phyloP scores from a whole-genome alignment of 92 coral and sea anemone species.

The Bergia sp. region DNA sequence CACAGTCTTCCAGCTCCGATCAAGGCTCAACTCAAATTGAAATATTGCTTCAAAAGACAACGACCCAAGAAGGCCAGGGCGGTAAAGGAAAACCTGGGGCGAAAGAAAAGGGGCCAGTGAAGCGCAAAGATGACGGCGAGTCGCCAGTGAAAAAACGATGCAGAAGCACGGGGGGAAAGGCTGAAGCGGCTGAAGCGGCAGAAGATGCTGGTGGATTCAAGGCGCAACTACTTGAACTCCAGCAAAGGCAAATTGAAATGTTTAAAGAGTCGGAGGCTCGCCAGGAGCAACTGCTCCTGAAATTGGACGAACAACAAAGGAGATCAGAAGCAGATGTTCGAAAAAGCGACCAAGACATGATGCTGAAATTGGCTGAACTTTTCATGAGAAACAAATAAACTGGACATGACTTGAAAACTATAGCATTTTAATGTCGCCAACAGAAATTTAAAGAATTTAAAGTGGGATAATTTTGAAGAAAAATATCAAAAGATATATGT shows the following conservation, averaged over 20 bases:
- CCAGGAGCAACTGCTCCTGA: slow-evolving; percentile 35
- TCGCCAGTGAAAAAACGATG: slow-evolving; percentile 25
- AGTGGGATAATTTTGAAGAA: too few relatives aligned
- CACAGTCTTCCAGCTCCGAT: background rate
- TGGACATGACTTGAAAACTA: too few relatives aligned
- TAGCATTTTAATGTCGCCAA: too few relatives aligned
- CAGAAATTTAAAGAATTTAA: too few relatives aligned
- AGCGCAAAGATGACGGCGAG: slow-evolving; percentile 9
- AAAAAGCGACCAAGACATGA: slow-evolving; percentile 34
- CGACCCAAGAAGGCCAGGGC: slow-evolving; percentile 6
- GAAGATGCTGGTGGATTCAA: slow-evolving; percentile 32
- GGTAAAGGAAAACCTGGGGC: slow-evolving; percentile 10
- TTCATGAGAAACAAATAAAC: slow-evolving; percentile 22
- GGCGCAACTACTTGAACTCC: slow-evolving; percentile 24
- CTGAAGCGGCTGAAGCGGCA: background rate
- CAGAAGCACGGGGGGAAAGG: slow-evolving; percentile 17
- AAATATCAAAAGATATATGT: too few relatives aligned
- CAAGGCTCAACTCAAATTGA: slow-evolving; percentile 7
- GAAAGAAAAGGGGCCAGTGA: slow-evolving; percentile 10
- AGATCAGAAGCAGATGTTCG: slow-evolving; percentile 22
- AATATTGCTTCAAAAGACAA: slow-evolving; percentile 3
- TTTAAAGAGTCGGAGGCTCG: slow-evolving; percentile 13
- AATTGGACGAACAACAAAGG: slow-evolving; percentile 31
- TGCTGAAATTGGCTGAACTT: slow-evolving; percentile 27
- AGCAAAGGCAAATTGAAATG: slow-evolving; percentile 31